These are phyloP conservation scores for Hyposoter didymator DNA, from an alignment of 2,888 invertebrate genomes.

Conservation along the genomic window DNA sequence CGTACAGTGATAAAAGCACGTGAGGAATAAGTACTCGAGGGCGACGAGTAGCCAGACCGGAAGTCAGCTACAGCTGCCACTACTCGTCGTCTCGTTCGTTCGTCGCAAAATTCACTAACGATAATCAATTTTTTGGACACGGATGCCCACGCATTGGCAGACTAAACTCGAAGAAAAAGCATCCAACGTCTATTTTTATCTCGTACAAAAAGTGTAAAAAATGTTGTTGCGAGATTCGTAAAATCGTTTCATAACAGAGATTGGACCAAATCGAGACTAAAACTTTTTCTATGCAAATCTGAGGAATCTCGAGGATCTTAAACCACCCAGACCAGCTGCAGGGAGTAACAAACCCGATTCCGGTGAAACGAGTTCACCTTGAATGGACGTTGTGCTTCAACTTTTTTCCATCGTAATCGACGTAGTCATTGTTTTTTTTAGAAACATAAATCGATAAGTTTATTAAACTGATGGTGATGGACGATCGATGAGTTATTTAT, in stretches of 20 bases:
- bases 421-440: neutral
- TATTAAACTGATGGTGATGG: conserved; percentile 13
- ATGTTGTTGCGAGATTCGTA: neutral
- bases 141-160: neutral
- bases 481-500: conserved; percentile 39
- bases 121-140: neutral
- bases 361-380: conserved; percentile 59
- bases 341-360: neutral
- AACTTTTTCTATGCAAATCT: neutral
- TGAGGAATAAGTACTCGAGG: neutral
- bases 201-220: neutral
- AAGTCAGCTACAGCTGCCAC: conserved; percentile 7
- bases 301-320: neutral
- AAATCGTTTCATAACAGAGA: neutral
- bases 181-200: neutral
- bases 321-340: neutral
- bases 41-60: conserved; percentile 21
- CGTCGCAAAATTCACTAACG: neutral
- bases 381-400: neutral
- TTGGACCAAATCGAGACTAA: neutral
- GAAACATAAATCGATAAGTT: conserved; percentile 21
- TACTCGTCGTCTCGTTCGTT: neutral
- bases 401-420: neutral
- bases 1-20: neutral
- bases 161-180: neutral